Conservation (phyloP, 1,140 invertebrate genomes). For the Bombus picipes region DNA sequence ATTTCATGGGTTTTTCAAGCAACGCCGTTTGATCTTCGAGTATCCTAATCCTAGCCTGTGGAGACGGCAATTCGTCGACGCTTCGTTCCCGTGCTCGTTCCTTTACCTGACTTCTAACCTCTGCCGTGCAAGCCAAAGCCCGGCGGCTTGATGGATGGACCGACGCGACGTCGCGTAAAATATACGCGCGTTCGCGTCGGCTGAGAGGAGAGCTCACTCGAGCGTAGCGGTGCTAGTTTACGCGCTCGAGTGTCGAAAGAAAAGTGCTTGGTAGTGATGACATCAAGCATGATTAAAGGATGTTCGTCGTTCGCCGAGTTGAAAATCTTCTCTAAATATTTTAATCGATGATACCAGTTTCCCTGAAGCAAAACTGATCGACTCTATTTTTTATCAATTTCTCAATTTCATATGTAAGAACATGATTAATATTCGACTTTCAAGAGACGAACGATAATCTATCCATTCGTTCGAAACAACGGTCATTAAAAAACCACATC, state of each 20-base stretch:
- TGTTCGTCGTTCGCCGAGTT: too few species aligned
- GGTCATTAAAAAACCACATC: too few species aligned
- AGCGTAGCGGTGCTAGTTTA: constrained; percentile 45
- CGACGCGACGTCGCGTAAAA: constrained; percentile 48
- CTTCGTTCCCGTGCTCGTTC: constrained; percentile 32
- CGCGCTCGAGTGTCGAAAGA: constrained; percentile 29
- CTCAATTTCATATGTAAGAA: too few species aligned
- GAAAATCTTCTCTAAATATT: background rate
- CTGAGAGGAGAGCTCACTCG: constrained; percentile 21
- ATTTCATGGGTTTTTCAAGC: constrained; percentile 6
- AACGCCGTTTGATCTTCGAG: constrained; percentile 42
- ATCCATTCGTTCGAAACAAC: too few species aligned
- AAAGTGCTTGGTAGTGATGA: constrained; percentile 21
- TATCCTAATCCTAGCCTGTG: constrained; percentile 30
- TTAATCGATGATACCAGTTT: background rate
- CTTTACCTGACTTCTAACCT: constrained; percentile 40
- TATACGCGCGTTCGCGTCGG: constrained; percentile 38
- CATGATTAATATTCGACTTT: too few species aligned
- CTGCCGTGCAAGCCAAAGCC: constrained; percentile 27
- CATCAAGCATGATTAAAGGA: background rate
- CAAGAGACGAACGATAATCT: too few species aligned
- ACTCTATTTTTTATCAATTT: background rate
- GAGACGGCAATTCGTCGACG: constrained; percentile 51
- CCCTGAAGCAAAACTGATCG: background rate
- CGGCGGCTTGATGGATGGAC: constrained; percentile 40